A percentile compares a stretch with the other conserved stretches of the same genome.
phyloP scores from a whole-genome alignment of 2,888 invertebrate species.

The Fragum sueziense region DNA sequence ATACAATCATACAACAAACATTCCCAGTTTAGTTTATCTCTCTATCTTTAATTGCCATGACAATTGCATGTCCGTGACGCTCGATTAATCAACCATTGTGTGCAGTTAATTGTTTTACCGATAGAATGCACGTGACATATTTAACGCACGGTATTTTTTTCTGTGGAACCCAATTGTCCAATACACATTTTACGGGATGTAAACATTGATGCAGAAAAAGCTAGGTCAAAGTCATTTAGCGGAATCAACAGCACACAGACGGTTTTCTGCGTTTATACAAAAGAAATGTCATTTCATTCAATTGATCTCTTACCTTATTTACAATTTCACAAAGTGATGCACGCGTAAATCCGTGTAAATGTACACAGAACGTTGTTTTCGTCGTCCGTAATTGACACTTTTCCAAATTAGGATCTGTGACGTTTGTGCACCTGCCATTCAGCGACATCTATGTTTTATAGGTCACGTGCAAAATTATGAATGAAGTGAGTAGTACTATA shows the following conservation, averaged over 20 bases:
- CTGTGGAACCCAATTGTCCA: constrained; percentile 5
- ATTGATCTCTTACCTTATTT: constrained; percentile 12
- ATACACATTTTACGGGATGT: constrained; percentile 21
- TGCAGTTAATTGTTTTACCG: constrained; percentile 14
- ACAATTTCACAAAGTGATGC: constrained; percentile 1
- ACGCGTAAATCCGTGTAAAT: constrained; percentile 36
- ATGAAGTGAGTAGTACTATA: constrained; percentile 29
- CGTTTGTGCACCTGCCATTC: constrained; percentile 55
- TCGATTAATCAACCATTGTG: background rate
- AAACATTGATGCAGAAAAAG: constrained; percentile 22
- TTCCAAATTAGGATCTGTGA: constrained; percentile 64
- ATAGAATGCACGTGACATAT: constrained; percentile 18
- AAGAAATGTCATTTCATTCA: background rate
- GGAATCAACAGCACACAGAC: background rate
- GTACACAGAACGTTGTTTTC: constrained; percentile 47
- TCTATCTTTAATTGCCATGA: background rate
- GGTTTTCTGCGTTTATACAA: background rate
- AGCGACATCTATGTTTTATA: constrained; percentile 50
- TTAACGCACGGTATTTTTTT: constrained; percentile 6
- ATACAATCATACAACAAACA: constrained; percentile 12
- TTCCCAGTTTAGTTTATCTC: background rate
- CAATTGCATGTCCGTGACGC: constrained; percentile 16
- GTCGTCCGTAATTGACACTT: constrained; percentile 62
- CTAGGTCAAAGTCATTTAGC: background rate
- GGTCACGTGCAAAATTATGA: constrained; percentile 54